Evolutionary conservation across 2,113 vertebrate genomes (phyloP).

Genomic region (Alligator sinensis): DNA sequence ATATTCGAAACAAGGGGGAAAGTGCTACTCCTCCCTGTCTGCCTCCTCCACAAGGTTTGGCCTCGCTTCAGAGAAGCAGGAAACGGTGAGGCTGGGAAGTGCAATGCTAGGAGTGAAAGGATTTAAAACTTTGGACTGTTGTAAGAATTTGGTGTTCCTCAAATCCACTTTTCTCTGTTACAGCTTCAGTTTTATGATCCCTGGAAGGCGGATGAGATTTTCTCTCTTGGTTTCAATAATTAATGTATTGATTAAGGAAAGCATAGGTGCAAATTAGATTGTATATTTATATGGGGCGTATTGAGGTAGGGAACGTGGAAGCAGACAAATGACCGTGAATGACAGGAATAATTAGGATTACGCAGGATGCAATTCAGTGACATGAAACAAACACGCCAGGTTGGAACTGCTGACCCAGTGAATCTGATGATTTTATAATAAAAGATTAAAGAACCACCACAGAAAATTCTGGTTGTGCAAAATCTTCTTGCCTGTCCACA

Average conservation of each 20-base stretch:
- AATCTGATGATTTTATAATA: constrained; percentile 40
- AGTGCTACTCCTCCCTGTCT: not conserved
- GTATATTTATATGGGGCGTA: constrained; percentile 19
- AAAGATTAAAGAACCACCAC: constrained; percentile 31
- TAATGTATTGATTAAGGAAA: constrained; percentile 56
- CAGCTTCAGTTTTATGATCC: constrained; percentile 39
- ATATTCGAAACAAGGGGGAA: not conserved
- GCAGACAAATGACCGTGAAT: constrained; percentile 54
- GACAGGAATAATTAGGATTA: constrained; percentile 18
- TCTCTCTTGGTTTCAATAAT: constrained; percentile 11
- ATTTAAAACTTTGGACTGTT: not conserved
- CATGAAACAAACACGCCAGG: constrained; percentile 42
- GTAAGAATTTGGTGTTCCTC: not conserved
- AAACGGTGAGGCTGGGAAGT: not conserved
- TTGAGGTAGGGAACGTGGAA: constrained; percentile 39
- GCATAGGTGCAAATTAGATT: constrained; percentile 47
- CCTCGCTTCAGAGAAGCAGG: not conserved
- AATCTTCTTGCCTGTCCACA: constrained; percentile 45
- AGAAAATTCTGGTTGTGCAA: constrained; percentile 30
- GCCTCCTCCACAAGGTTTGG: not conserved
- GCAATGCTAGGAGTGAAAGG: not conserved
- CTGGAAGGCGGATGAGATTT: not conserved
- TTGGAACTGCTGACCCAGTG: constrained; percentile 36
- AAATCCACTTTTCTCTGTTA: not conserved
- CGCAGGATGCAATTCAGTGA: constrained; percentile 54